Evolutionary conservation across 1,140 invertebrate genomes (phyloP).

Genomic region (Bombus superbus): DNA sequence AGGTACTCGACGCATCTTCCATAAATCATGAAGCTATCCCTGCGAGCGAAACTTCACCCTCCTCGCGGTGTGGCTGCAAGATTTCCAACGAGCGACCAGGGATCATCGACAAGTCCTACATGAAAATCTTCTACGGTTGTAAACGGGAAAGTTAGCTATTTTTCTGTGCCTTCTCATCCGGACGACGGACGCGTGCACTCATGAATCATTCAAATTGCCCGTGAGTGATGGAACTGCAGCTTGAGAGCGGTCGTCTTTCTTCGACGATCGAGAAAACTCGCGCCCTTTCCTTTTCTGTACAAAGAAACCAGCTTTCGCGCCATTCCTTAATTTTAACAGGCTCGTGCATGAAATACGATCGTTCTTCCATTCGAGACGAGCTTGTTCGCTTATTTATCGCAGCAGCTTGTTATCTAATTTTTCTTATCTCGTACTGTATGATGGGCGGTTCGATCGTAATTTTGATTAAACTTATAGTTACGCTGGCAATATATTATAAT

Average conservation of each 20-base stretch:
- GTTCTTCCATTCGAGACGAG: too few relatives aligned
- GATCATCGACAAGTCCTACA: constrained; percentile 31
- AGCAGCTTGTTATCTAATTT: too few relatives aligned
- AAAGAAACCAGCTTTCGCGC: not conserved
- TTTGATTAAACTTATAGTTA: too few relatives aligned
- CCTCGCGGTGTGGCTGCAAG: not conserved
- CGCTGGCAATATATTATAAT: too few relatives aligned
- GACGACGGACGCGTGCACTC: constrained; percentile 13
- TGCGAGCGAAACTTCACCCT: constrained; percentile 38
- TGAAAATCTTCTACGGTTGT: constrained; percentile 34
- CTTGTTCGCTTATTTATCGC: too few relatives aligned
- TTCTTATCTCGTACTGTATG: too few relatives aligned
- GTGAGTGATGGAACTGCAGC: constrained; percentile 18
- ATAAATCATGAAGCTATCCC: constrained; percentile 63
- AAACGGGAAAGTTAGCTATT: not conserved
- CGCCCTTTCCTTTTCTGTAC: not conserved
- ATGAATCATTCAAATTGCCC: constrained; percentile 48
- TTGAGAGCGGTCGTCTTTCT: not conserved
- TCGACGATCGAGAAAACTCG: not conserved
- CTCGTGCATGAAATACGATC: too few relatives aligned
- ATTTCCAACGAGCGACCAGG: not conserved
- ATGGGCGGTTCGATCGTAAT: too few relatives aligned
- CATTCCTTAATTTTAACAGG: too few relatives aligned
- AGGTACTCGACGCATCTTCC: constrained; percentile 57
- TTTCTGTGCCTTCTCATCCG: not conserved